Evolutionary conservation across 1,140 invertebrate species (phyloP).

Genomic region (Drosophila willistoni): DNA sequence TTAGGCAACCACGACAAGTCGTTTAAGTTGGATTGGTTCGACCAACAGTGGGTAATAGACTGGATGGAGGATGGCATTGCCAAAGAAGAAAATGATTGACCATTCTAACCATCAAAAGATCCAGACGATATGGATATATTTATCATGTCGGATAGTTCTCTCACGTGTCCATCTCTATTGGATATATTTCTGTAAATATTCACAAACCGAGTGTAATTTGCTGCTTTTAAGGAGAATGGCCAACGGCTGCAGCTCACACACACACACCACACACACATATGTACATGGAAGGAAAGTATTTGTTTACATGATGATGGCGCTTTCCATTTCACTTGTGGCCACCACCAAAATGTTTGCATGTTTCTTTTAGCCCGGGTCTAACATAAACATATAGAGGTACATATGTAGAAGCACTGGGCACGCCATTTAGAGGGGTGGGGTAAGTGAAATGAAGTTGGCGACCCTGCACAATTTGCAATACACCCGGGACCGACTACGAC

Average conservation of each 20-base stretch:
- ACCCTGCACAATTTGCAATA: conserved; percentile 67
- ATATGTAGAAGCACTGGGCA: conserved; percentile 40
- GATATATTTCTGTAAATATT: not conserved
- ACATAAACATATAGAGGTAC: conserved; percentile 56
- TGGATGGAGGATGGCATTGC: not conserved
- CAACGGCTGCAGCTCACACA: conserved; percentile 7
- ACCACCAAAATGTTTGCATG: conserved; percentile 59
- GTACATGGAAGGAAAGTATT: conserved; percentile 23
- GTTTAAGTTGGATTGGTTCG: conserved; percentile 49
- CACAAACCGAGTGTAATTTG: not conserved
- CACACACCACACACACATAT: not conserved
- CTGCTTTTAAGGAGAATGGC: not conserved
- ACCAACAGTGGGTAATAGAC: not conserved
- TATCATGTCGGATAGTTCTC: too few relatives aligned
- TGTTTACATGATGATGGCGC: conserved; percentile 50
- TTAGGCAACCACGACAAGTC: conserved; percentile 61
- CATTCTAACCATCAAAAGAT: too few relatives aligned
- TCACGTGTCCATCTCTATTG: conserved; percentile 5
- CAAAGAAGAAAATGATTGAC: not conserved
- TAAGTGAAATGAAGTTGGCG: conserved; percentile 11
- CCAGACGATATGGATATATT: too few relatives aligned
- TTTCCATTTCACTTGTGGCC: conserved; percentile 68
- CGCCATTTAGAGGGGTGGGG: conserved; percentile 38
- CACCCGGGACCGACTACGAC: conserved; percentile 50
- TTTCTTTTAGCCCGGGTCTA: conserved; percentile 41